phyloP scores from a whole-genome alignment of 2,113 vertebrate genomes.

The Cheilinus undulatus region DNA sequence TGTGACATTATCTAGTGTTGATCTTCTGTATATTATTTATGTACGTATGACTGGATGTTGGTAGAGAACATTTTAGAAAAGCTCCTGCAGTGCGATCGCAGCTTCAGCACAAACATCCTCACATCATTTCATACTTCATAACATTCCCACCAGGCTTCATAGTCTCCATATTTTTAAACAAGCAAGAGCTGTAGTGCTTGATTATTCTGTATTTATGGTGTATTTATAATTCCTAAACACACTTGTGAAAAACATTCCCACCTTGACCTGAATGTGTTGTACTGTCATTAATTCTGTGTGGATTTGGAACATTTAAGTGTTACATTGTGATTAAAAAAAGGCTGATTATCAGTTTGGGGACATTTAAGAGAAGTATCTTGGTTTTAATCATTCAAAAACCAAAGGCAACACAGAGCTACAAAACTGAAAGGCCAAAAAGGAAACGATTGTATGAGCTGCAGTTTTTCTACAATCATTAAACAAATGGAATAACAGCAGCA shows the following conservation, averaged over 20 bases:
- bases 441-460: too few species aligned
- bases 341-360: neutral
- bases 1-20: too few species aligned
- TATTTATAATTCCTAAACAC: conserved; percentile 11
- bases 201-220: conserved; percentile 4
- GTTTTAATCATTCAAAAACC: neutral
- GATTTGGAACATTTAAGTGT: conserved; percentile 4
- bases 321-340: neutral
- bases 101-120: conserved; percentile 10
- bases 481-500: conserved; percentile 41
- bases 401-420: neutral
- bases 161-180: too few species aligned
- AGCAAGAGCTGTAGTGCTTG: too few species aligned
- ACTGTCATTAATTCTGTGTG: neutral
- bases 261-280: conserved; percentile 23
- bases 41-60: too few species aligned
- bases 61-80: too few species aligned
- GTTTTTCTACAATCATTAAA: neutral
- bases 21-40: too few species aligned
- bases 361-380: conserved; percentile 6
- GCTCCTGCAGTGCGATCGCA: conserved; percentile 21
- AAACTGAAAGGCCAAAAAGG: neutral
- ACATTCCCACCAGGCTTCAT: too few species aligned
- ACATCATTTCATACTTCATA: neutral
- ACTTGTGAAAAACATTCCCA: conserved; percentile 43